A percentile compares a stretch with the other conserved stretches of the same genome.
These are phyloP conservation scores for Diplodus sargus DNA, from an alignment of 2,797 vertebrate genomes.

Conservation along the genomic window DNA sequence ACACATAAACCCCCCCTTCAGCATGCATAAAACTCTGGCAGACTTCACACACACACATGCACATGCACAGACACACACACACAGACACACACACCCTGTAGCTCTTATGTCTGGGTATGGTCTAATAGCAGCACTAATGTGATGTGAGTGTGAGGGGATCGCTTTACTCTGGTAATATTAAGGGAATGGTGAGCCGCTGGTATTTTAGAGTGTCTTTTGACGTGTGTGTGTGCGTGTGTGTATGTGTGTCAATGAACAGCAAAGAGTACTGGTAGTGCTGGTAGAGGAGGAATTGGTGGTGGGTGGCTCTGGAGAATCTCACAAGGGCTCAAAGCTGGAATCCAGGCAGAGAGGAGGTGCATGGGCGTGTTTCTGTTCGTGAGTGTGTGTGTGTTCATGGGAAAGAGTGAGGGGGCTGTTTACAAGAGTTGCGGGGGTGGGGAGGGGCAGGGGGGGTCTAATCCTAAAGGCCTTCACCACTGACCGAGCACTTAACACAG, in stretches of 20 bases:
- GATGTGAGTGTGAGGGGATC: constrained; percentile 78
- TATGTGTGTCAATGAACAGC: constrained; percentile 38
- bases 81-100: constrained; percentile 34
- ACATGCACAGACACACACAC: constrained; percentile 13
- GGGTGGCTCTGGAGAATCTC: constrained; percentile 82
- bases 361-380: constrained; percentile 27
- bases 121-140: constrained; percentile 79
- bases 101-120: constrained; percentile 72
- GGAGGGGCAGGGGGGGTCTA: constrained; percentile 55
- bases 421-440: constrained; percentile 51
- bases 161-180: constrained; percentile 72
- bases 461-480: constrained; percentile 80
- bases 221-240: constrained; percentile 39
- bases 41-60: constrained; percentile 24
- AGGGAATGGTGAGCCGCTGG: constrained; percentile 62
- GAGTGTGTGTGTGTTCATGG: constrained; percentile 22
- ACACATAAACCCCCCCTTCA: constrained; percentile 8
- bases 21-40: constrained; percentile 52
- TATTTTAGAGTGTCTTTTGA: constrained; percentile 69
- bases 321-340: constrained; percentile 74
- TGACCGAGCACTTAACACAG: constrained; percentile 80
- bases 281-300: constrained; percentile 58
- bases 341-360: constrained; percentile 64
- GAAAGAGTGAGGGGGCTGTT: constrained; percentile 46
- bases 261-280: constrained; percentile 52